Evolutionary conservation across 2,888 invertebrate genomes (phyloP), one percentile per base, ranked within the genome.

Genomic region (Deilephila porcellus): DNA sequence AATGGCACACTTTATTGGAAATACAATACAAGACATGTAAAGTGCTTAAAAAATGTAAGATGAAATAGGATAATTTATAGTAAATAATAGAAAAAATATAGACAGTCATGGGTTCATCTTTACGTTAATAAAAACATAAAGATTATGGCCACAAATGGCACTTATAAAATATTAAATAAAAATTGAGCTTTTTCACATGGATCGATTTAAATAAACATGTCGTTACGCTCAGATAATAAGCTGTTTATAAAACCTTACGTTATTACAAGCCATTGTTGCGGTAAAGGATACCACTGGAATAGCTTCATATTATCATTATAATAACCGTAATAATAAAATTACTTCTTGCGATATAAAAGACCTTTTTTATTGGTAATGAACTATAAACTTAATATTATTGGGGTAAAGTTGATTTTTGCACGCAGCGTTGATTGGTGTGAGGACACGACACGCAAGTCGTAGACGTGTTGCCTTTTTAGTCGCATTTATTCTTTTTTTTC

Each of bases 241-340:
- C 71, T 76, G 76, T 77, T 79, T 79, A 79, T 77, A 80, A 80
- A 79, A 77, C 76, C 77, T 74, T 74, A 64, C 72, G 59, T 76
- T 76, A 80, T 83, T 79, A 81, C 74, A 77, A 59, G 63, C 77
- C 76, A 88, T 86, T 88, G 85, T 88, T 88, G 89, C 80, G 86
- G 87, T 88, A 82, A 78, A 81, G 80, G 83, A 83, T 78, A 76
- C 60, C 80, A 83, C 86, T 82, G 85, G 88, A 91, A 91, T 90
- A 90, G 86, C 87, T 84, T 83, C 83, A 87, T 87, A 83, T 82
- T 77, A 79, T 81, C 82, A 81, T 73, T 67, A 67, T 87, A 86
- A 88, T 88, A 87, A 86, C 80, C 80, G 79, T 83, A 84, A 85
- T 88, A 89, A 91, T 91, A 91, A 90, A 90, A 90, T 90, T 88